Evolutionary conservation across 2,797 vertebrate species (phyloP).

Genomic region (Synanceia verrucosa): DNA sequence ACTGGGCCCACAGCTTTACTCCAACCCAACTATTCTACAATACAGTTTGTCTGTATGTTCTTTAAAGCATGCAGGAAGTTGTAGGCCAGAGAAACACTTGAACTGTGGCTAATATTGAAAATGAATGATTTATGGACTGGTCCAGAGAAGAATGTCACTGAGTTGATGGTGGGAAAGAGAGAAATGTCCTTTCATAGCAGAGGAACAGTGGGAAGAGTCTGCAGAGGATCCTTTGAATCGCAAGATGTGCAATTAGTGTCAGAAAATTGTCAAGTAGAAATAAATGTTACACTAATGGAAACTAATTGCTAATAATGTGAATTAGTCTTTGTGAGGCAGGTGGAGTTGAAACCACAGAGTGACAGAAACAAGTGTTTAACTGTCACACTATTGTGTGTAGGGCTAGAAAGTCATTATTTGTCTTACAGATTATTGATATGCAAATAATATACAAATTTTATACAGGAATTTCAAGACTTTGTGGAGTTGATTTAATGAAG

Average conservation of each 20-base stretch:
- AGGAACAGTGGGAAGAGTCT: slow-evolving; percentile 26
- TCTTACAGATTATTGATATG: not conserved
- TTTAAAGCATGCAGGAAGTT: not conserved
- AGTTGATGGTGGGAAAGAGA: slow-evolving; percentile 36
- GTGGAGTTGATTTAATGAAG: not conserved
- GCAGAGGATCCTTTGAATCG: slow-evolving; percentile 22
- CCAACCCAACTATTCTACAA: not conserved
- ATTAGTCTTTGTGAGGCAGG: not conserved
- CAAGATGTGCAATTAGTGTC: slow-evolving; percentile 8
- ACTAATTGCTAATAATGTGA: not conserved
- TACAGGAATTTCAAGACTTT: not conserved
- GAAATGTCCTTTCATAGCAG: slow-evolving; percentile 23
- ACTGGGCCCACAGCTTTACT: not conserved
- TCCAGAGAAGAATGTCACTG: slow-evolving; percentile 41
- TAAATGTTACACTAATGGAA: slow-evolving; percentile 7
- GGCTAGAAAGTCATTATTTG: not conserved
- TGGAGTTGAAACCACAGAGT: not conserved
- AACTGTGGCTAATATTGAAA: slow-evolving; percentile 34
- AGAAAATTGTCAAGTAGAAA: slow-evolving; percentile 5
- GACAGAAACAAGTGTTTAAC: not conserved
- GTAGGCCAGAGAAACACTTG: slow-evolving; percentile 17
- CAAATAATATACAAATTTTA: not conserved
- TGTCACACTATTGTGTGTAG: too few relatives aligned
- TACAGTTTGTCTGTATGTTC: not conserved
- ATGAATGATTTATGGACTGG: slow-evolving; percentile 55